phyloP scores from a whole-genome alignment of 2,797 vertebrate genomes.

The Agapornis canus region DNA sequence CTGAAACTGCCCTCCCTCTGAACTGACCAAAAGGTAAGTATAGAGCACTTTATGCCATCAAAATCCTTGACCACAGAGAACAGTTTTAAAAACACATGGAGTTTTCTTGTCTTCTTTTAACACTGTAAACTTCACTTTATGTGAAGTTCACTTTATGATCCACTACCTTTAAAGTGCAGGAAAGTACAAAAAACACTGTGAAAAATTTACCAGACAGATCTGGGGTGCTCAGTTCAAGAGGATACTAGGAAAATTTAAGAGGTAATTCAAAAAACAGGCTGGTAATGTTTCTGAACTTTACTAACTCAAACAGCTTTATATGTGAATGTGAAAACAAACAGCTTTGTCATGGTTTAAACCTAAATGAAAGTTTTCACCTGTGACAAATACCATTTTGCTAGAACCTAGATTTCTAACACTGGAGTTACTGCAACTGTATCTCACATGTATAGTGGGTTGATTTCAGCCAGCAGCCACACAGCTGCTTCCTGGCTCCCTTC shows the following conservation, averaged over 20 bases:
- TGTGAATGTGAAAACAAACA: not conserved
- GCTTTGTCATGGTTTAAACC: not conserved
- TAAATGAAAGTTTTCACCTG: not conserved
- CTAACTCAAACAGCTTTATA: not conserved
- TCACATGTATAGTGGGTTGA: accelerated
- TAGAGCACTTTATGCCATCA: not conserved
- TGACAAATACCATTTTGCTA: not conserved
- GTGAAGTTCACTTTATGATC: not conserved
- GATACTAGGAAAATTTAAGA: not conserved
- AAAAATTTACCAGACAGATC: not conserved
- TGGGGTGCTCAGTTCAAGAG: not conserved
- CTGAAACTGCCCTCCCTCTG: not conserved
- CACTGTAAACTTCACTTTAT: not conserved
- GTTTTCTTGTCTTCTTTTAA: not conserved
- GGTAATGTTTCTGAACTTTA: not conserved
- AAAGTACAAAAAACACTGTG: not conserved
- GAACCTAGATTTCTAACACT: not conserved
- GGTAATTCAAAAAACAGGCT: not conserved
- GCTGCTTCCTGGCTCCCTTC: accelerated
- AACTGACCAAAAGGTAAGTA: not conserved
- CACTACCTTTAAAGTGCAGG: not conserved
- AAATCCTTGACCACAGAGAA: not conserved
- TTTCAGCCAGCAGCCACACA: not conserved
- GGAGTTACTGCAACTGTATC: not conserved
- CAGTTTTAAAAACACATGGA: not conserved